phyloP scores from a whole-genome alignment of 2,797 vertebrate genomes.

The Myoxocephalus aenaeus region DNA sequence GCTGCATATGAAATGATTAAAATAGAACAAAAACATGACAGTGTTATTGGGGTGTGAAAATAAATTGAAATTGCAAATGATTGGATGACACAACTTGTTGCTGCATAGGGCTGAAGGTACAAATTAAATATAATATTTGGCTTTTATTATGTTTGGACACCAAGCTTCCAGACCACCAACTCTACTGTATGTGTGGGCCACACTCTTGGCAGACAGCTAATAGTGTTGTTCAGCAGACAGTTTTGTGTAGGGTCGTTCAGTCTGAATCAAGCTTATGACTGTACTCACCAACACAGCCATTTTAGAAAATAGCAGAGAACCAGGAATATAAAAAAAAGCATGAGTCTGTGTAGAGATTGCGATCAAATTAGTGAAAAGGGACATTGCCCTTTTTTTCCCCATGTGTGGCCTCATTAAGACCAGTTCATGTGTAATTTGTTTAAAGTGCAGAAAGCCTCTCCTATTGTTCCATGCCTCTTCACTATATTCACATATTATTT shows the following conservation, averaged over 20 bases:
- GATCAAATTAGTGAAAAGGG: constrained; percentile 32
- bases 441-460: constrained; percentile 3
- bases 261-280: constrained; percentile 27
- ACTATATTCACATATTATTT: constrained; percentile 27
- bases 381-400: background rate
- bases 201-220: constrained; percentile 25
- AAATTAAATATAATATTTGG: constrained; percentile 29
- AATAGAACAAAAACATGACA: background rate
- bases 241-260: constrained; percentile 30
- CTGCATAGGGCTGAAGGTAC: constrained; percentile 3
- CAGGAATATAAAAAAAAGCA: constrained; percentile 44
- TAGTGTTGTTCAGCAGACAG: constrained; percentile 38
- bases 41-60: background rate
- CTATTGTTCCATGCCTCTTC: constrained; percentile 18
- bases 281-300: constrained; percentile 26
- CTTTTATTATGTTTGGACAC: constrained; percentile 8
- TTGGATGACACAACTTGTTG: background rate
- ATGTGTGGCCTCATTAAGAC: constrained; percentile 24
- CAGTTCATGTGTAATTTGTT: constrained; percentile 5
- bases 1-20: background rate
- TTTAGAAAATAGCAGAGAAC: constrained; percentile 52
- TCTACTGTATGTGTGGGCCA: constrained; percentile 22
- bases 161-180: constrained; percentile 24
- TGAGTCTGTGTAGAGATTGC: constrained; percentile 21
- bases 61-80: background rate